These are phyloP conservation scores for Augochlora pura DNA, from an alignment of 1,140 invertebrate species.

Conservation along the genomic window DNA sequence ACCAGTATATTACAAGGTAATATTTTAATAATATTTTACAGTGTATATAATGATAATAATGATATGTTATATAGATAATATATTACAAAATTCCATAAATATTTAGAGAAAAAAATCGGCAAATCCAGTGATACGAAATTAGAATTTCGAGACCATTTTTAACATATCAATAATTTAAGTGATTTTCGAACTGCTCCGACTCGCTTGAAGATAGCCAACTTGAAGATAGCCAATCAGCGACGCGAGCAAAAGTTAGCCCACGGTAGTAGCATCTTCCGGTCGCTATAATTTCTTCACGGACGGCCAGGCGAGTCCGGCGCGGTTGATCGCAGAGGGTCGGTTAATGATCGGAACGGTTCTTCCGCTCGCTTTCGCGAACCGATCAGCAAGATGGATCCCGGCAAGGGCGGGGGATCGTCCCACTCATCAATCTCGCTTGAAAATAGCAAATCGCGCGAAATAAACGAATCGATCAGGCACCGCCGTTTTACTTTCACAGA, in stretches of 20 bases:
- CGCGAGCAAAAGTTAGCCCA: neutral
- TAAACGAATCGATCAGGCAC: neutral
- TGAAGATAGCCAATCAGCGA: neutral
- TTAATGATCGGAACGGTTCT: slow-evolving; percentile 27
- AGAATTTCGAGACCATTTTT: too few species aligned
- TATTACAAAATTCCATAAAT: too few species aligned
- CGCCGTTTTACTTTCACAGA: neutral
- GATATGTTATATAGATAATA: too few species aligned
- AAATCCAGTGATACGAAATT: too few species aligned
- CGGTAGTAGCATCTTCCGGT: neutral
- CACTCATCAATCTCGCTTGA: neutral
- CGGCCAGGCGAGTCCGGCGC: neutral
- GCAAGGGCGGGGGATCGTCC: too few species aligned
- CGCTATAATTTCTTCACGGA: slow-evolving; percentile 22
- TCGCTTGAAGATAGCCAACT: too few species aligned
- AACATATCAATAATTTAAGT: too few species aligned
- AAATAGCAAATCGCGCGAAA: neutral
- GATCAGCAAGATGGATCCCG: slow-evolving; percentile 10
- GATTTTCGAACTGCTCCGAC: too few species aligned
- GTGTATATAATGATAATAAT: too few species aligned
- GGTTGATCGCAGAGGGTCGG: neutral
- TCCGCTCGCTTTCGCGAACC: slow-evolving; percentile 9
- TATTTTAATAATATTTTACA: too few species aligned
- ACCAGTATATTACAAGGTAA: too few species aligned
- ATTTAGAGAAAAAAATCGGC: too few species aligned